Evolutionary conservation across 2,113 vertebrate species (phyloP).

Genomic region (Phyllopteryx taeniolatus): DNA sequence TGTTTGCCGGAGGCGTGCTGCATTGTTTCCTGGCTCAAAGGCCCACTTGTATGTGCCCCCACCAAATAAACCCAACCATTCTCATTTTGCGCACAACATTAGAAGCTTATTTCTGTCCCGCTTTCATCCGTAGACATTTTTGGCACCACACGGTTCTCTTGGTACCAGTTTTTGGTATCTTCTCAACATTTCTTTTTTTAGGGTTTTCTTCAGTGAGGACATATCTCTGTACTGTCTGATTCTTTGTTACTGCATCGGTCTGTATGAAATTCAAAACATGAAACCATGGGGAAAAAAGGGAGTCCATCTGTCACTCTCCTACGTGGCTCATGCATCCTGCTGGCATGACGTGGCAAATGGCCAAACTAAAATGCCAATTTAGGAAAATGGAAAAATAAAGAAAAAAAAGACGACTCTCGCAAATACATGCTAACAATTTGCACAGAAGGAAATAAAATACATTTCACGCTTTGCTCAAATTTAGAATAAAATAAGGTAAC

Average conservation of each 20-base stretch:
- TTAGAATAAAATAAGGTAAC: background rate
- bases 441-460: background rate
- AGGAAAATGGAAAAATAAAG: background rate
- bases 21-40: conserved; percentile 38
- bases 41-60: conserved; percentile 19
- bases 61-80: background rate
- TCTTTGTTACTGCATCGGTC: conserved; percentile 53
- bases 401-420: background rate
- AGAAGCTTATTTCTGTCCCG: conserved; percentile 50
- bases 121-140: conserved; percentile 48
- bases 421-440: background rate
- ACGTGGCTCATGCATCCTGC: conserved; percentile 51
- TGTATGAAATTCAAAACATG: conserved; percentile 56
- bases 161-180: conserved; percentile 53
- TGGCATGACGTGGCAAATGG: conserved; percentile 60
- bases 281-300: conserved; percentile 55
- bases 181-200: conserved; percentile 47
- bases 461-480: background rate
- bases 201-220: conserved; percentile 48
- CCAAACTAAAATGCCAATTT: conserved; percentile 33
- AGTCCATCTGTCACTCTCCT: conserved; percentile 70
- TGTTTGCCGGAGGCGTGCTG: conserved; percentile 45
- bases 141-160: conserved; percentile 47
- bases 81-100: conserved; percentile 36
- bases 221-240: conserved; percentile 49